Evolutionary conservation across 2,888 invertebrate genomes (phyloP).

Genomic region (Polydrusus cervinus): DNA sequence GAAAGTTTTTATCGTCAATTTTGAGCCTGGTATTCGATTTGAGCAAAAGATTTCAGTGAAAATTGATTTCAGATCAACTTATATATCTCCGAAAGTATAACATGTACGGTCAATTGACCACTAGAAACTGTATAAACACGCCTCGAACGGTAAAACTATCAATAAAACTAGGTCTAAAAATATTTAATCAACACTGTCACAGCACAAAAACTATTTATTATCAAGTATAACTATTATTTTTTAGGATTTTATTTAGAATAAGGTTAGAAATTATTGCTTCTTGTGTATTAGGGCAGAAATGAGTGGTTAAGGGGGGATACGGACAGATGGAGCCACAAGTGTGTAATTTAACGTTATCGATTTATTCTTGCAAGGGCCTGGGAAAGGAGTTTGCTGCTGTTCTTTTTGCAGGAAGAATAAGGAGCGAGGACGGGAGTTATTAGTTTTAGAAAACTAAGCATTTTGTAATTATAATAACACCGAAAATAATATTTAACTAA

Average conservation of each 20-base stretch:
- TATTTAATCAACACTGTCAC: background rate
- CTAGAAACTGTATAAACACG: slow-evolving; percentile 6
- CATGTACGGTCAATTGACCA: background rate
- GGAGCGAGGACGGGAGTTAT: background rate
- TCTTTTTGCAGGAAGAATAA: slow-evolving; percentile 28
- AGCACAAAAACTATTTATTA: slow-evolving; percentile 19
- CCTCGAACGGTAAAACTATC: slow-evolving; percentile 6
- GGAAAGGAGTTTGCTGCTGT: slow-evolving; percentile 9
- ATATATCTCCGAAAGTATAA: slow-evolving; percentile 7
- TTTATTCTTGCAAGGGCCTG: slow-evolving; percentile 26
- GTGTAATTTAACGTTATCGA: slow-evolving; percentile 42
- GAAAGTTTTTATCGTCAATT: slow-evolving; percentile 9
- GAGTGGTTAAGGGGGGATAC: slow-evolving; percentile 9
- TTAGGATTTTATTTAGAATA: slow-evolving; percentile 25
- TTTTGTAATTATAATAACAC: too few species aligned
- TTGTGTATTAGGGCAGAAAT: slow-evolving; percentile 43
- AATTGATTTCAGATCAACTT: slow-evolving; percentile 35
- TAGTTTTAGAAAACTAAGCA: too few species aligned
- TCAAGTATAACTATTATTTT: background rate
- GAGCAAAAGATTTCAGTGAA: slow-evolving; percentile 23
- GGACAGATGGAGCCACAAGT: slow-evolving; percentile 53
- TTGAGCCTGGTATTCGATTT: slow-evolving; percentile 31
- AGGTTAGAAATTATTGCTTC: slow-evolving; percentile 53
- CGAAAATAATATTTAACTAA: too few species aligned
- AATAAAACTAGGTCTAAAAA: slow-evolving; percentile 44